Base-by-base conservation (phyloP, 2,888 invertebrate species). In the Flexamia atlantica region DNA sequence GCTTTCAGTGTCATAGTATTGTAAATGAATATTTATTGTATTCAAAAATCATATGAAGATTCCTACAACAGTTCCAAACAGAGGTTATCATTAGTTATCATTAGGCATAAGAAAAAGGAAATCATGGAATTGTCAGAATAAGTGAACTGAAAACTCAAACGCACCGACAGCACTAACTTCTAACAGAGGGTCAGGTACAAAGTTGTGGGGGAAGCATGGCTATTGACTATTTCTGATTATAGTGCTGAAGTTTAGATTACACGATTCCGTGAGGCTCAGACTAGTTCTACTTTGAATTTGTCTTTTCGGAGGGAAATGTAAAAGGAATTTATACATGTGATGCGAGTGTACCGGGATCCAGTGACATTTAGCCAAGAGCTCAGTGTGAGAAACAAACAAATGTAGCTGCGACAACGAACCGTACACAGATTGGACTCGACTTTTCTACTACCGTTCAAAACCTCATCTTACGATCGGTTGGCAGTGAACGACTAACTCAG, bases 401-500 rank as follows among this genome's bases (percentile, higher is more conserved):
- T 64, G 28, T 64, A 17, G 30, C 53, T 53, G 53, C 64, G 30
- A 64, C 30, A 64, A 25, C 64, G 25, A 60, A 60, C 60, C 60
- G 25, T 60, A 60, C 60, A 60, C 23, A 60, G 64, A 72, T 40
- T n/a, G 42, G 72, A 72, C 72, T 40, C 36, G 40, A 72, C 72
- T 28, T 64, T 20, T 53, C 53, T 64, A 64, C 42, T n/a, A 64
- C 42, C 36, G 72, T 72, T 72, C 72, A 72, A 40, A 36, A 32
- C 40, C 72, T 72, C 72, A 42, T 40, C 36, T 40, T 72, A 36
- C 72, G 72, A 72, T 30, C 72, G 72, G 42, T 72, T 68, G 72
- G 72, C 72, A 72, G 72, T 72, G 72, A 72, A 36, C 42, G 72
- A 40, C 72, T 72, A 72, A 17, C 72, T 72, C 72, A 72, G 72